phyloP scores from a whole-genome alignment of 2,113 vertebrate species.

The Siniperca knerii region DNA sequence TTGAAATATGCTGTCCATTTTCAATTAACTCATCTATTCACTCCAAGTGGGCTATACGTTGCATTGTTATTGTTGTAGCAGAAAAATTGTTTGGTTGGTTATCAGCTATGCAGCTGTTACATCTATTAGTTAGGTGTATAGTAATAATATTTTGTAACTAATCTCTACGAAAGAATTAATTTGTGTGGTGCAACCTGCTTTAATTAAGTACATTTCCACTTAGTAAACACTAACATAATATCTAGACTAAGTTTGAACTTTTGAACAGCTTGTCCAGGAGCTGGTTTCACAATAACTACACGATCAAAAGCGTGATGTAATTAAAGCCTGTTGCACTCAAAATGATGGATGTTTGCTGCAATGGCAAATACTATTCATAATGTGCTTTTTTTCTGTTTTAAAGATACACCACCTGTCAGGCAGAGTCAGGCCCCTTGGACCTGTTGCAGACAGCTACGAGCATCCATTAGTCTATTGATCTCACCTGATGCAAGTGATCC shows the following conservation, averaged over 20 bases:
- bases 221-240: not conserved
- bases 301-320: slow-evolving; percentile 1
- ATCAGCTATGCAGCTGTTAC: too few species aligned
- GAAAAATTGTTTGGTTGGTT: not conserved
- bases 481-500: slow-evolving; percentile 44
- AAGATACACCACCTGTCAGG: slow-evolving; percentile 37
- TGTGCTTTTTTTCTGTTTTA: slow-evolving; percentile 15
- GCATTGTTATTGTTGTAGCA: not conserved
- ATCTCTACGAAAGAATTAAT: too few species aligned
- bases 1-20: not conserved
- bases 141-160: too few species aligned
- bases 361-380: slow-evolving; percentile 24
- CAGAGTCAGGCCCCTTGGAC: slow-evolving; percentile 13
- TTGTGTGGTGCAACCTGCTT: too few species aligned
- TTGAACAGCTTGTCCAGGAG: not conserved
- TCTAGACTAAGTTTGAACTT: not conserved
- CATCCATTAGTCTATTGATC: slow-evolving; percentile 70
- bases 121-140: too few species aligned
- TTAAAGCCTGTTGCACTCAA: slow-evolving; percentile 25
- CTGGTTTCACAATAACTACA: not conserved
- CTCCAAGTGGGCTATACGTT: not conserved
- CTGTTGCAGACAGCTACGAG: slow-evolving; percentile 26
- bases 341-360: slow-evolving; percentile 41
- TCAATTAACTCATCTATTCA: not conserved
- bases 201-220: too few species aligned